A percentile compares a stretch with the other conserved stretches of the same genome.
Conservation (phyloP, 2,888 invertebrate species). For the Chirona hameri region DNA sequence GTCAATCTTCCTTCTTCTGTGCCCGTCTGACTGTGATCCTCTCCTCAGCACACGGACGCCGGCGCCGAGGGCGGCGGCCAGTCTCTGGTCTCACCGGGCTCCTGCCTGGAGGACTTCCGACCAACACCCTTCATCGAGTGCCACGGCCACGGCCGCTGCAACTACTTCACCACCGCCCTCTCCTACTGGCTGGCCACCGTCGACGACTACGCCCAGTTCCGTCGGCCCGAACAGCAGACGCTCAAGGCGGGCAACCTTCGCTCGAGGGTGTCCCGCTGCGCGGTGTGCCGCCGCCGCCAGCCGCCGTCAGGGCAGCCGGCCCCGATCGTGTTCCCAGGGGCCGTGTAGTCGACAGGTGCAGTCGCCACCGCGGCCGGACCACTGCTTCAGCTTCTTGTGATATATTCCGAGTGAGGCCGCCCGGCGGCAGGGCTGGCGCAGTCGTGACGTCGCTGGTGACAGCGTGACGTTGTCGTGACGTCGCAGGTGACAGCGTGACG, state of each 20-base stretch:
- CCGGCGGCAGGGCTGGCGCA: neutral
- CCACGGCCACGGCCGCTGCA: constrained; percentile 88
- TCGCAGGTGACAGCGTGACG: neutral
- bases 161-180: constrained; percentile 86
- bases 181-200: constrained; percentile 96
- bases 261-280: constrained; percentile 79
- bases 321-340: neutral
- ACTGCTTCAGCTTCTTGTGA: constrained; percentile 6
- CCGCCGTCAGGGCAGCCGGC: neutral
- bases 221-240: constrained; percentile 77
- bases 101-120: constrained; percentile 91
- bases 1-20: too few relatives aligned
- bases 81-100: constrained; percentile 88
- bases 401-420: neutral
- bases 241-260: constrained; percentile 79
- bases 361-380: neutral
- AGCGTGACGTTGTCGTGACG: neutral
- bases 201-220: constrained; percentile 74
- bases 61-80: constrained; percentile 71
- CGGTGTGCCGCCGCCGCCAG: constrained; percentile 55
- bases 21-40: too few relatives aligned
- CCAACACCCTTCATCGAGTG: constrained; percentile 93
- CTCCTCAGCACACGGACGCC: constrained; percentile 2
- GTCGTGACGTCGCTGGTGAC: neutral
- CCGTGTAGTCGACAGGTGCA: neutral